Evolutionary conservation across 1,140 invertebrate genomes (phyloP), one percentile per base, ranked within the genome.

Genomic region (Delia radicum): DNA sequence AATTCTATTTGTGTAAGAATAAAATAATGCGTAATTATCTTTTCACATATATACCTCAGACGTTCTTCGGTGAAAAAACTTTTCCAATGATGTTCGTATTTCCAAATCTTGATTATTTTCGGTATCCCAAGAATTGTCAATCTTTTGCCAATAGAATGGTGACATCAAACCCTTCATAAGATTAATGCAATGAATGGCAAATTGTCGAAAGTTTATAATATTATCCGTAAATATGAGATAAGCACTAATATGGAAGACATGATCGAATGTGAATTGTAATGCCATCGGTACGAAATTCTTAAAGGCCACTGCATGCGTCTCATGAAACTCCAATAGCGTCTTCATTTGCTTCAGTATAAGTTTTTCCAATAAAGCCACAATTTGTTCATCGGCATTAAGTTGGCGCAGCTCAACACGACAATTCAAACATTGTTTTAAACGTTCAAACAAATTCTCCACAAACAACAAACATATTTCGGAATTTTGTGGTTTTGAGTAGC

Each of bases 1-100:
- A 98, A 87, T 85, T 98, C 96, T 71, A 93, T 90, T 74, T 91
- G 88, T 3, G 93, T 95, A 13, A 98, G 88, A 28, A 95, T 89
- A 82, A 98, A 96, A 87, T 97, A 98, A 79, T 95, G 92, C 0
- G 93, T 93, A 0, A 98, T 91, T 5, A 99, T 89, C 79, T 93
- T 93, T 18, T 92, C 88, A 82, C 93, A 95, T 81, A 98, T 94
- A 87, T 94, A 93, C 31, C 89, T 90, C 33, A 95, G 82, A 4
- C 89, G 91, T 78, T 91, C 88, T 26, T 87, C 84, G 21, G 91
- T 92, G 79, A 96, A 96, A 85, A n/a, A 95, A 95, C 73, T 89
- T 87, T 65, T 87, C 91, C n/a, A 83, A 77, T 0, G 78, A 79
- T 31, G 71, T 87, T 82, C 28, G 89, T 87, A 75, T 86, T 88